Conservation (phyloP, 2,797 vertebrate species). For the Microchirus variegatus region DNA sequence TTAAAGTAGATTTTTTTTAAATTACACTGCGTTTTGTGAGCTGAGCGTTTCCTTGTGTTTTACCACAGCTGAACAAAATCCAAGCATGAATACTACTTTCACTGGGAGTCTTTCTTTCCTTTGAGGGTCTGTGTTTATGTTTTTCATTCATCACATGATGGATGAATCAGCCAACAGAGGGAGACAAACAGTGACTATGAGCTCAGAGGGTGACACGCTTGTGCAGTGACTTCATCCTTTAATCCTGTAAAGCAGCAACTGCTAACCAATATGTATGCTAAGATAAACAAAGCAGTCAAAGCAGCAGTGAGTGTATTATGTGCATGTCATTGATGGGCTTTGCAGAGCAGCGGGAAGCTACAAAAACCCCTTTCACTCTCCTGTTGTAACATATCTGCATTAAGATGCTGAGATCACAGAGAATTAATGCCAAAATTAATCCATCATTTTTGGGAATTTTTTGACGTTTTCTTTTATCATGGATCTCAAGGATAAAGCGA, state of each 20-base stretch:
- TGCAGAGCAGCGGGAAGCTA: conserved; percentile 10
- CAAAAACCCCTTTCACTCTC: conserved; percentile 13
- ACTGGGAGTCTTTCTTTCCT: background rate
- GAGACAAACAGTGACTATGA: conserved; percentile 63
- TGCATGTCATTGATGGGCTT: conserved; percentile 6
- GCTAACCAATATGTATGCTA: background rate
- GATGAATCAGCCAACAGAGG: conserved; percentile 67
- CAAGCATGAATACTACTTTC: background rate
- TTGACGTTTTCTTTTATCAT: conserved; percentile 13
- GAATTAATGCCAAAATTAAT: conserved; percentile 23
- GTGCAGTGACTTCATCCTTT: conserved; percentile 33
- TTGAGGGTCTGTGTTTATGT: background rate
- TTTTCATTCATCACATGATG: conserved; percentile 16
- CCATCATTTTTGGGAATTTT: conserved; percentile 29
- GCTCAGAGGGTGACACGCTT: conserved; percentile 1
- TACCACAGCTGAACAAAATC: too few relatives aligned
- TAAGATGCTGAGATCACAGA: conserved; percentile 36
- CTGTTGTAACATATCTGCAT: conserved; percentile 19
- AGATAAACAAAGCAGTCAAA: background rate
- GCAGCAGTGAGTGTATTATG: background rate
- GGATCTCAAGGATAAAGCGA: conserved; percentile 22
- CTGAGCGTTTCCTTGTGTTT: too few relatives aligned
- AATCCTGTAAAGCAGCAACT: conserved; percentile 11
- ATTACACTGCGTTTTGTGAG: too few relatives aligned
- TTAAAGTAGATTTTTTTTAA: too few relatives aligned